Conservation (phyloP, 2,888 invertebrate genomes). For the Tortricodes alternella region DNA sequence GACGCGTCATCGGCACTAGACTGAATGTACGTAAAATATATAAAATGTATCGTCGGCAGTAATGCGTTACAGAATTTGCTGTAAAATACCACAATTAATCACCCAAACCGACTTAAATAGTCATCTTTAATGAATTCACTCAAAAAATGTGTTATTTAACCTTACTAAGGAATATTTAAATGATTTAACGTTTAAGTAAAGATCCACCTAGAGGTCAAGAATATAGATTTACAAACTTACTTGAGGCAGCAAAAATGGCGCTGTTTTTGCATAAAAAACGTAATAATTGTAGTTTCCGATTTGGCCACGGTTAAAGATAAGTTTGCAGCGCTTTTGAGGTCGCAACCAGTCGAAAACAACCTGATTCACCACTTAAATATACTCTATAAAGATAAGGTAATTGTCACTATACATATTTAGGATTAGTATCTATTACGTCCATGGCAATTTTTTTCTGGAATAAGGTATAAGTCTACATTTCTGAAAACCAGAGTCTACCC, state of each 20-base stretch:
- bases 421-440: not conserved
- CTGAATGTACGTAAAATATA: too few species aligned
- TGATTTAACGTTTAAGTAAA: conserved; percentile 16
- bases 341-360: conserved; percentile 13
- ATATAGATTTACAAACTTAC: conserved; percentile 1
- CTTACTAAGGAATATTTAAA: conserved; percentile 23
- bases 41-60: too few species aligned
- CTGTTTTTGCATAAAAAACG: not conserved
- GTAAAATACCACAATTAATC: not conserved
- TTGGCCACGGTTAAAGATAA: not conserved
- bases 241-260: not conserved
- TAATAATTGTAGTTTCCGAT: not conserved
- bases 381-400: conserved; percentile 25
- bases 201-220: conserved; percentile 23
- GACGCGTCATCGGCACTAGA: too few species aligned
- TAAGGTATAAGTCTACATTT: too few species aligned
- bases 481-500: too few species aligned
- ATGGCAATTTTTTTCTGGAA: too few species aligned
- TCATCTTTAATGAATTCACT: conserved; percentile 4
- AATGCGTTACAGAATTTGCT: too few species aligned
- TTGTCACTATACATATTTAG: not conserved
- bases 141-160: conserved; percentile 18
- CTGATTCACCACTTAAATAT: conserved; percentile 21
- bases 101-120: conserved; percentile 1
- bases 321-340: conserved; percentile 8